Evolutionary conservation across 2,797 vertebrate genomes (phyloP), one percentile per base, ranked within the genome.

Genomic region (Enteromius radiatus): DNA sequence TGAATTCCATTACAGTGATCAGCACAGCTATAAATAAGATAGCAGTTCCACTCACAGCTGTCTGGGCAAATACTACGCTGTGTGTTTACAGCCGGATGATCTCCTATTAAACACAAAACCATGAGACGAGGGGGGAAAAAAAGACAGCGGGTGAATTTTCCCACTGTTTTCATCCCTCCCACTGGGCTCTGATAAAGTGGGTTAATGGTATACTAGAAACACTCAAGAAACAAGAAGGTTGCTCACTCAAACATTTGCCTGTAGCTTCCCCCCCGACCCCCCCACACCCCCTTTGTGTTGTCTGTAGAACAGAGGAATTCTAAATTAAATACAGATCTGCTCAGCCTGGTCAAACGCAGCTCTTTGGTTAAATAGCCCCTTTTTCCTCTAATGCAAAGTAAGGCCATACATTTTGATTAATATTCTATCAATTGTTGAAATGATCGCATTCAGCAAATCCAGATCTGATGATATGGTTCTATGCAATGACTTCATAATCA

Each of bases 161-260:
- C 71, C 61, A 65, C 63, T 61, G 49, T 80, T 80, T 74, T 67
- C n/a, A 63, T 17, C 45, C 36, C 8, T 68, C 47, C 52, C 5
- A n/a, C 52, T 59, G 36, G 26, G 19, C 23, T 68, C 33, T 76
- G 49, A 80, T 43, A 61, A 70, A 61, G 63, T 71, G 54, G 56
- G 56, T 23, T 80, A 69, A 86, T 83, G 70, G 47, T 43, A 54
- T 78, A 65, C 61, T 69, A 68, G 56, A 74, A 78, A 68, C n/a
- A n/a, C 67, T 80, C 67, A 76, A 73, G 47, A 69, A 82, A 67
- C 80, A 78, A 75, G 61, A 82, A 75, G 69, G 69, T 76, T 68
- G 59, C 41, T 69, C 65, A 76, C 70, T 76, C 69, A 52, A 83
- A 54, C 38, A 61, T 76, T 63, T 43, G 41, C 31, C 59, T 85